Evolutionary conservation across 2,888 invertebrate genomes (phyloP).

Genomic region (Cosmia trapezina): DNA sequence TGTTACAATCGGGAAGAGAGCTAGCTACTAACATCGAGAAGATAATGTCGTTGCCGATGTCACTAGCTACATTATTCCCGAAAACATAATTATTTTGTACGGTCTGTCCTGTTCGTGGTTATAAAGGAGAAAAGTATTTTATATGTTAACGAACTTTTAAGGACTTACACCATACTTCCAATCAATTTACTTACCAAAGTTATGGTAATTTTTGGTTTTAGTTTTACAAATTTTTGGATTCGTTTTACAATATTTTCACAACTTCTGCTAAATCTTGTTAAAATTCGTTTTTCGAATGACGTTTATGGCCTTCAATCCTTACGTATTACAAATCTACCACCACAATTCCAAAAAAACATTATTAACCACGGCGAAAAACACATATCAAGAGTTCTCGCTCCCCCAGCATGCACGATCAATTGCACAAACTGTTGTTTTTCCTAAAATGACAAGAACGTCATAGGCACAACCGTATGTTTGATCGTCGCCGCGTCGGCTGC

Average conservation of each 20-base stretch:
- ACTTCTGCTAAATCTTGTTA: not conserved
- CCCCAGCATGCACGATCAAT: not conserved
- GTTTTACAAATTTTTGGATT: not conserved
- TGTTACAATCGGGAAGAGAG: no score
- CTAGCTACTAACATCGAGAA: no score
- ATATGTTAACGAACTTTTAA: no score
- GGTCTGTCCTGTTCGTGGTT: no score
- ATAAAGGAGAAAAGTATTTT: no score
- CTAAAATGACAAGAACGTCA: conserved; percentile 44
- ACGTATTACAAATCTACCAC: not conserved
- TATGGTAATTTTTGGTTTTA: not conserved
- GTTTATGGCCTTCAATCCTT: not conserved
- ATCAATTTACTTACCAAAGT: no score
- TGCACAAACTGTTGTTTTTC: conserved; percentile 34
- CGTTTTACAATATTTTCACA: not conserved
- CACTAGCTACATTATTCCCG: no score
- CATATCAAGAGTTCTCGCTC: not conserved
- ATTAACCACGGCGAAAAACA: not conserved
- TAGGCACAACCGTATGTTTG: conserved; percentile 29
- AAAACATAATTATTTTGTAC: no score
- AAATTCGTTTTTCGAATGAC: not conserved
- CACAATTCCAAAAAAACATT: not conserved
- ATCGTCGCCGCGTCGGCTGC: conserved; percentile 3
- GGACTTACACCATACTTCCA: no score
- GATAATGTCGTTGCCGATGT: no score